phyloP scores from a whole-genome alignment of 2,888 invertebrate genomes.

The Hydrotaea diabolus region DNA sequence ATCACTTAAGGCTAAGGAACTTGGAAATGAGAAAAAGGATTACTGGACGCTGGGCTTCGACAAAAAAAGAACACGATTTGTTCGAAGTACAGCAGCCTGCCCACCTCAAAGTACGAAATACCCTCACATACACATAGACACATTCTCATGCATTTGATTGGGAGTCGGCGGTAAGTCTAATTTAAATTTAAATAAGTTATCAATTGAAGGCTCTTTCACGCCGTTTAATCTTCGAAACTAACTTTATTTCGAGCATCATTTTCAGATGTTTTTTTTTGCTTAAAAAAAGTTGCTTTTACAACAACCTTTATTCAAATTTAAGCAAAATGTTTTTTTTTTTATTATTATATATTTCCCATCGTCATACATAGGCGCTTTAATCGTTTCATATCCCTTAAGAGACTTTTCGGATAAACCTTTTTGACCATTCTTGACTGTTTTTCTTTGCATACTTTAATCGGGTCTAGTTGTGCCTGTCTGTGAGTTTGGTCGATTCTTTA shows the following conservation, averaged over 20 bases:
- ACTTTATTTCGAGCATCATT: background rate
- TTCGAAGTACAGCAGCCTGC: background rate
- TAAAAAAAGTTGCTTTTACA: background rate
- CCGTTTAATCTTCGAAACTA: slow-evolving; percentile 21
- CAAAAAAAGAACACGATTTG: background rate
- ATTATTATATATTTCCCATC: background rate
- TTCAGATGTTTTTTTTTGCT: background rate
- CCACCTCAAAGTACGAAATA: background rate
- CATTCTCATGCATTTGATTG: background rate
- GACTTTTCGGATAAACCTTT: slow-evolving; percentile 55
- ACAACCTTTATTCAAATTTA: slow-evolving; percentile 9
- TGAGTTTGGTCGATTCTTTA: slow-evolving; percentile 10
- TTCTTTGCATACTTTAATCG: background rate
- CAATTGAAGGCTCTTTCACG: slow-evolving; percentile 22
- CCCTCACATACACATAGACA: background rate
- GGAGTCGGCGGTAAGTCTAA: slow-evolving; percentile 3
- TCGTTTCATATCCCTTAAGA: slow-evolving; percentile 28
- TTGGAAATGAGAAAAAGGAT: background rate
- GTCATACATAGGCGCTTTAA: background rate
- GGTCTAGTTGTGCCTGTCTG: background rate
- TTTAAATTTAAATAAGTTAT: slow-evolving; percentile 36
- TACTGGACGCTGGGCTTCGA: background rate
- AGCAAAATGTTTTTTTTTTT: background rate
- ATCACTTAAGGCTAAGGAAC: slow-evolving; percentile 19
- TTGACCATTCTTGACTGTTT: slow-evolving; percentile 27